Evolutionary conservation across 1,140 invertebrate genomes (phyloP).

Genomic region (Drepana arcuata): DNA sequence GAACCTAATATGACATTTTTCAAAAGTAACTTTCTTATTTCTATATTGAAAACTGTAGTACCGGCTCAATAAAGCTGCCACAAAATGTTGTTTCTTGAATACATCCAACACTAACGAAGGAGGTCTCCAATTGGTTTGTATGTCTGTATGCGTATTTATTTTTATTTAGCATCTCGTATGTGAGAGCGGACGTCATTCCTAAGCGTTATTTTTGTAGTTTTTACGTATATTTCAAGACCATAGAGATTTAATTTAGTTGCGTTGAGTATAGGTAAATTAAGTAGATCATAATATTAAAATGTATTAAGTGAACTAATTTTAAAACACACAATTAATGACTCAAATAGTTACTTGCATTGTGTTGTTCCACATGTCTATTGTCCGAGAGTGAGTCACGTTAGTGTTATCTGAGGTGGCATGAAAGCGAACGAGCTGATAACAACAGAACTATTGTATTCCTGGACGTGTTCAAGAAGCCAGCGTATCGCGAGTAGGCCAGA

Average conservation of each 20-base stretch:
- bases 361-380: background rate
- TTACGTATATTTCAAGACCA: background rate
- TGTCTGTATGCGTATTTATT: conserved; percentile 27
- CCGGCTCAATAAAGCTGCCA: background rate
- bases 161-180: conserved; percentile 32
- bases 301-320: background rate
- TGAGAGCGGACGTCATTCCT: conserved; percentile 42
- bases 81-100: too few relatives aligned
- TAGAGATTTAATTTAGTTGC: background rate
- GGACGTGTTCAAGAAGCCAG: background rate
- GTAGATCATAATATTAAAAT: background rate
- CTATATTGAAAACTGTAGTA: background rate
- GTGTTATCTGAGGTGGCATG: conserved; percentile 24
- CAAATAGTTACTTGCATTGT: background rate
- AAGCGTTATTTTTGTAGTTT: conserved; percentile 31
- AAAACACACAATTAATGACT: background rate
- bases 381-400: conserved; percentile 13
- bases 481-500: background rate
- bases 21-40: background rate
- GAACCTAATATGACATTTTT: background rate
- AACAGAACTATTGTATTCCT: conserved; percentile 12
- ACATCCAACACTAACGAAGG: background rate
- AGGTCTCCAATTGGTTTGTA: conserved; percentile 9
- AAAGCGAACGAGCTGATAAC: conserved; percentile 32
- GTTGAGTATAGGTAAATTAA: background rate